Evolutionary conservation across 2,888 invertebrate species (phyloP).

Genomic region (Andrena dorsata): DNA sequence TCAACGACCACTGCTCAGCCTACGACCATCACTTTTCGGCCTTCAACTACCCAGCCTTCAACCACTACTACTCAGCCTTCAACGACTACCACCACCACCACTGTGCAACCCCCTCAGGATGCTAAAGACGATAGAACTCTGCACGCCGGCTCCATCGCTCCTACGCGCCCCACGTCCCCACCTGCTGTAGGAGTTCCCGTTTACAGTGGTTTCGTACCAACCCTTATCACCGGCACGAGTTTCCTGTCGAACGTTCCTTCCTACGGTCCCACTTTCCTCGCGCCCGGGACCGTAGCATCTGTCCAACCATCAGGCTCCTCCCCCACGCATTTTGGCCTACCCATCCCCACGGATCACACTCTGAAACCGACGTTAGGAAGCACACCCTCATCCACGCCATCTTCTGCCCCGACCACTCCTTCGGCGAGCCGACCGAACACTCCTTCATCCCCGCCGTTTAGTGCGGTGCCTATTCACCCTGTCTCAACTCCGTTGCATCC

Average conservation of each 20-base stretch:
- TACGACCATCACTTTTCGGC: neutral
- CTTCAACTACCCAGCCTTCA: neutral
- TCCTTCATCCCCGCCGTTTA: conserved; percentile 40
- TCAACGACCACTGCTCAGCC: conserved; percentile 56
- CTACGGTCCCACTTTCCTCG: conserved; percentile 64
- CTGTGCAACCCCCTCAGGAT: conserved; percentile 58
- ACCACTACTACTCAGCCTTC: conserved; percentile 51
- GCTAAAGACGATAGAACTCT: conserved; percentile 62
- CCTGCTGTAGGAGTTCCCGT: conserved; percentile 67
- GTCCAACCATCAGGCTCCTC: conserved; percentile 68
- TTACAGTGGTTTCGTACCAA: conserved; percentile 79
- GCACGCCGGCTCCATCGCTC: conserved; percentile 61
- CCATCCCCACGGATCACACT: conserved; percentile 73
- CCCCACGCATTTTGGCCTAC: conserved; percentile 80
- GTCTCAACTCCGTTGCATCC: conserved; percentile 66
- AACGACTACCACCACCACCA: conserved; percentile 59
- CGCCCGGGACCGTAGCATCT: conserved; percentile 58
- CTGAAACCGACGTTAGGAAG: conserved; percentile 59
- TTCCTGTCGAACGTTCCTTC: conserved; percentile 68
- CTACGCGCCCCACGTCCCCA: conserved; percentile 47
- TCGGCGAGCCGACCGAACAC: conserved; percentile 13
- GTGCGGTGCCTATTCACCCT: conserved; percentile 52
- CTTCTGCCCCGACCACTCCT: conserved; percentile 37
- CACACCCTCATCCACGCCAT: conserved; percentile 36
- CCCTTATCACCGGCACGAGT: conserved; percentile 70